Base-by-base conservation (phyloP, 2,797 vertebrate species). In the Benthosema pterotum region DNA sequence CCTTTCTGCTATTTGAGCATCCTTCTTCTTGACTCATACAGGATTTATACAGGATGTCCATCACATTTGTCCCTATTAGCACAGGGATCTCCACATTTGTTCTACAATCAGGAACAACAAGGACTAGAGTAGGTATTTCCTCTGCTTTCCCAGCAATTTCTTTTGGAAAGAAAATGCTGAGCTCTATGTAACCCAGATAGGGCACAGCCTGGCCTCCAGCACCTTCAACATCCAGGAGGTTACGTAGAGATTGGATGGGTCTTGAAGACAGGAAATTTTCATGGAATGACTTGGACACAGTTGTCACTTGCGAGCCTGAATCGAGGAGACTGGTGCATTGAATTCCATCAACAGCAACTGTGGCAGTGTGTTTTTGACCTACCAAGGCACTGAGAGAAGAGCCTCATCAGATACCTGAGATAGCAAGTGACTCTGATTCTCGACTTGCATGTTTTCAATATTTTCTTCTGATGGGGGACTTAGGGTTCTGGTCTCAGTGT, bases 161-260 rank as follows among this genome's bases (percentile, higher is more conserved):
- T 2, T 52, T 45, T 6, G 47, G 28, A 13, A 59, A 59, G 16
- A 25, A 15, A 4, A 53, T 59, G 51, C 8, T 63, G 5, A 69
- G n/a, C 2, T 60, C 52, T 14, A 14, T 25, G n/a, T 48, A 71
- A 5, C 62, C 62, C 2, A 60, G 16, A 8, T 60, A 71, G 7
- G 68, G 68, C 8, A 71, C 68, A 49, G 11, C 19, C n/a, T 65
- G 51, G 1, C 68, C 58, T 6, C 56, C 56, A 25, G 56, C 61
- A 53, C 50, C 51, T 38, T 65, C 61, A 52, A 60, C 22, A 32
- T 60, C 57, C 19, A 60, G 49, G 4, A 67, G 57, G 18, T 60
- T 16, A 19, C 60, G 12, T 3, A 67, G 19, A 7, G 65, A 17
- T 11, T 53, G 25, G 8, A 67, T 60, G n/a, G 11, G 11, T 42